These are phyloP conservation scores for Kobus ellipsiprymnus DNA, from an alignment of 2,113 vertebrate genomes.

Conservation along the genomic window DNA sequence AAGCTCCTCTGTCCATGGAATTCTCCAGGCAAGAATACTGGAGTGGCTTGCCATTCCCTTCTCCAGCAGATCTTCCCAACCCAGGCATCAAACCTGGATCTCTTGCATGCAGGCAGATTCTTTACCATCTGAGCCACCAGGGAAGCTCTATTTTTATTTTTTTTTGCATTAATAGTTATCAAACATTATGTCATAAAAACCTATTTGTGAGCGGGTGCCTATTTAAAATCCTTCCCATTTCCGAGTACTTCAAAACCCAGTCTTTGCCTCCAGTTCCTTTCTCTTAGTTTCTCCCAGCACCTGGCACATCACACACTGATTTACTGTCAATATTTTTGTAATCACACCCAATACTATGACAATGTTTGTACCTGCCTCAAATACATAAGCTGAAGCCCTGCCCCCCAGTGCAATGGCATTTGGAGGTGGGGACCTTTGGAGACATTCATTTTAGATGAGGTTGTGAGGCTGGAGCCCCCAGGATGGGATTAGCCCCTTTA, in stretches of 20 bases:
- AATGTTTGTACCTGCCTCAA: not conserved
- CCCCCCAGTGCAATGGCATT: not conserved
- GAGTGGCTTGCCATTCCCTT: not conserved
- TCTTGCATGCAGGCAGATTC: not conserved
- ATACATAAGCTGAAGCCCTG: not conserved
- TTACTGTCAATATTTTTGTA: not conserved
- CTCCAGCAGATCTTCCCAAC: not conserved
- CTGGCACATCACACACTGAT: accelerated
- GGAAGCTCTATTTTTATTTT: not conserved
- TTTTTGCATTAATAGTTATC: not conserved
- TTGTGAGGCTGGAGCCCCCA: not conserved
- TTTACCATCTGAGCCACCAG: not conserved
- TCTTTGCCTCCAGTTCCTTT: not conserved
- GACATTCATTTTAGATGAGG: not conserved
- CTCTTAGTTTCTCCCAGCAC: not conserved
- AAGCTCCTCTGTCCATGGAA: not conserved
- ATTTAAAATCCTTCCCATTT: not conserved
- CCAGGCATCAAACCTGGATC: not conserved
- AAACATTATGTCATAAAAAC: not conserved
- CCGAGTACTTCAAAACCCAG: not conserved
- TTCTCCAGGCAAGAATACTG: not conserved
- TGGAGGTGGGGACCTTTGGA: not conserved
- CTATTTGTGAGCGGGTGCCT: not conserved
- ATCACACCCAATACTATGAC: accelerated
- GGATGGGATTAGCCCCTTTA: not conserved